These are phyloP conservation scores for Mechanitis messenoides DNA, from an alignment of 2,888 invertebrate genomes.

Conservation along the genomic window DNA sequence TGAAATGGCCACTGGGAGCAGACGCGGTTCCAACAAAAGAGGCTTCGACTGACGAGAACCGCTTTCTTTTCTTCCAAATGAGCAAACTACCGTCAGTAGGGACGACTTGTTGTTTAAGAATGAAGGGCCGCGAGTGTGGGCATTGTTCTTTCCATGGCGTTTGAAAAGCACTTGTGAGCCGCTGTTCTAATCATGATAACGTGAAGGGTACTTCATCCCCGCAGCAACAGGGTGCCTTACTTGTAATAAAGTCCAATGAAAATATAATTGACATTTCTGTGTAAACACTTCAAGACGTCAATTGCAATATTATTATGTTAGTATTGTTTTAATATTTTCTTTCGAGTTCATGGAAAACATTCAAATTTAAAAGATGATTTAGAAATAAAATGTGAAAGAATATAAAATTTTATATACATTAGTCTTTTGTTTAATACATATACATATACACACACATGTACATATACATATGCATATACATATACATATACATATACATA, in stretches of 20 bases:
- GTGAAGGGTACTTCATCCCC: constrained; percentile 34
- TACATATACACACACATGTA: too few species aligned
- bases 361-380: not conserved
- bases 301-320: constrained; percentile 11
- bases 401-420: too few species aligned
- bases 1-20: constrained; percentile 72
- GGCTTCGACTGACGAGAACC: constrained; percentile 52
- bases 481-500: too few species aligned
- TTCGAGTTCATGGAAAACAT: not conserved
- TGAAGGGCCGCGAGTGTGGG: constrained; percentile 63
- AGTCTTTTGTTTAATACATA: too few species aligned
- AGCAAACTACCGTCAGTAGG: constrained; percentile 70
- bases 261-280: constrained; percentile 18
- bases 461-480: too few species aligned
- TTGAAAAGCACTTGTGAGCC: constrained; percentile 66
- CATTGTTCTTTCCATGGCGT: constrained; percentile 64
- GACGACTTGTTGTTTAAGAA: constrained; percentile 68
- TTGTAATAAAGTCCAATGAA: constrained; percentile 18
- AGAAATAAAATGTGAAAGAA: not conserved
- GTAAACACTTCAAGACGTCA: constrained; percentile 10
- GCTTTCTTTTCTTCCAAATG: constrained; percentile 76
- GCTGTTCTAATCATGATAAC: constrained; percentile 67
- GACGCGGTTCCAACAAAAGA: constrained; percentile 70
- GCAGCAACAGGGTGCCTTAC: constrained; percentile 19
- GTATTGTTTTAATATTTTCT: not conserved